Base-by-base conservation (phyloP, 2,888 invertebrate genomes). In the Eupithecia exiguata region DNA sequence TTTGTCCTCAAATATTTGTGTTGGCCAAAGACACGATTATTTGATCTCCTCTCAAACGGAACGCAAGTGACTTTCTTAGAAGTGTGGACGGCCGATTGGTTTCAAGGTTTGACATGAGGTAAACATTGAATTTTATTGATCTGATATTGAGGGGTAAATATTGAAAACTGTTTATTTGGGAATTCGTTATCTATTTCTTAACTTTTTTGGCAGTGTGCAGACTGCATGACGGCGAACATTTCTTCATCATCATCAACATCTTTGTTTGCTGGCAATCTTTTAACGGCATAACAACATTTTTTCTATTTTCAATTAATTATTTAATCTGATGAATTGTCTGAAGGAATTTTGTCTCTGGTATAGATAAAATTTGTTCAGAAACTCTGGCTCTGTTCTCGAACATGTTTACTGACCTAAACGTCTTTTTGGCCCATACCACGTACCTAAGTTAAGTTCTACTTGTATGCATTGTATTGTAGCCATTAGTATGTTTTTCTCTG, bases 1-100 rank as follows among this genome's bases (percentile, higher is more conserved):
- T 86, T 86, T 83, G 79, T 83, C 78, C 77, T 83, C 86, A 88
- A 89, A 90, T 89, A 89, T 91, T 89, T 84, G 83, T 87, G 79
- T 82, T 85, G 85, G 87, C 86, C 85, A 88, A 87, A 90, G 85
- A 84, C 83, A 79, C 79, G 86, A 88, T 88, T 91, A 87, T 90
- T 91, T 90, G 88, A 88, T 87, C 84, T 86, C 78, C 87, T 86
- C 89, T 89, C 86, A 76, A 85, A 86, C 77, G 78, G 77, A 83
- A 85, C 82, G 84, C 81, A 85, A 84, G 85, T 86, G 86, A 80
- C 81, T 83, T 89, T 90, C 89, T 84, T 70, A 85, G 89, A 90
- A 89, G 78, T 78, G 80, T 82, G 79, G 81, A 83, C 81, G 83
- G 68, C 69, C 71, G 69, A 81, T 71, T 69, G 63, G 65, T 73